Percentiles rank a stretch among this genome's conserved stretches.
phyloP scores from a whole-genome alignment of 2,113 vertebrate genomes.

The Syngnathus floridae region DNA sequence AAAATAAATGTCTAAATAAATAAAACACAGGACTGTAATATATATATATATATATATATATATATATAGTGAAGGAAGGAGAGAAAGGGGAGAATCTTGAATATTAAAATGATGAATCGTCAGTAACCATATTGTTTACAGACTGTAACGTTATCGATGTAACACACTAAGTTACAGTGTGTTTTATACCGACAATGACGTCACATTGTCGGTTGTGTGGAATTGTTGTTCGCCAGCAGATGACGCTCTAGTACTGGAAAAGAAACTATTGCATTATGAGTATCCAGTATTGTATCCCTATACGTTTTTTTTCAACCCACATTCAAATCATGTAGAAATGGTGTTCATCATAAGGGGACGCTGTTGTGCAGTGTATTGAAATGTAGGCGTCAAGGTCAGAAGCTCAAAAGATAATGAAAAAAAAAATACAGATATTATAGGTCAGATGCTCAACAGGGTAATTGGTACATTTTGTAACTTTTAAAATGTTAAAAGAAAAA shows the following conservation, averaged over 20 bases:
- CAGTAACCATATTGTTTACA: no score
- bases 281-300: no score
- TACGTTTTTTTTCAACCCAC: no score
- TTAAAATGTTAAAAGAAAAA: background rate
- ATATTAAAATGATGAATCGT: no score
- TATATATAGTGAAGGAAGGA: no score
- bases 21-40: no score
- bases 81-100: background rate
- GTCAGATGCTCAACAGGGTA: background rate
- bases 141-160: no score
- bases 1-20: background rate
- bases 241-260: conserved; percentile 32
- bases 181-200: background rate
- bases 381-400: background rate
- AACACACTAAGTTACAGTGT: no score
- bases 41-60: no score
- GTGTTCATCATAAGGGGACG: background rate
- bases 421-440: background rate
- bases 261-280: no score
- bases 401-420: background rate
- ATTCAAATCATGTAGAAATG: background rate
- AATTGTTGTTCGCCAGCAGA: conserved; percentile 29
- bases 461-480: conserved; percentile 1
- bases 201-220: background rate
- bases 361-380: background rate